phyloP scores from a whole-genome alignment of 2,113 vertebrate genomes.

The Lonchura striata region DNA sequence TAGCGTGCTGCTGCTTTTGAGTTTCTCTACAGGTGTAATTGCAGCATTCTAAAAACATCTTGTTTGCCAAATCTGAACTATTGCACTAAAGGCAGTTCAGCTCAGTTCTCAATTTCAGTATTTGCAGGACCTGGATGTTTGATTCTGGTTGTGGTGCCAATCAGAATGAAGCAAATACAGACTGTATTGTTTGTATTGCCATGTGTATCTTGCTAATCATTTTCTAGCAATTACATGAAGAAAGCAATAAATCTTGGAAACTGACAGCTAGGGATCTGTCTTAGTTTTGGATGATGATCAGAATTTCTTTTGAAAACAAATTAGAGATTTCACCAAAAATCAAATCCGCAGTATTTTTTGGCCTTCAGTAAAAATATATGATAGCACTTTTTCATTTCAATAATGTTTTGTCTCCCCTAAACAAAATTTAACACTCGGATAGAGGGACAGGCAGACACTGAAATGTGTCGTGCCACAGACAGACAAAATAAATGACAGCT shows the following conservation, averaged over 20 bases:
- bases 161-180: slow-evolving; percentile 10
- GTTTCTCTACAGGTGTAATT: background rate
- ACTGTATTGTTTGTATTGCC: background rate
- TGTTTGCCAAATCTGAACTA: background rate
- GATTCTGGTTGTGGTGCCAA: background rate
- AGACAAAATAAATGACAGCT: background rate
- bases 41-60: background rate
- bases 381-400: background rate
- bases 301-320: background rate
- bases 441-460: background rate
- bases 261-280: background rate
- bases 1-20: background rate
- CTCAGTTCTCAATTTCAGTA: background rate
- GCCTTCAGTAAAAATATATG: background rate
- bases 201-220: slow-evolving; percentile 7
- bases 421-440: background rate
- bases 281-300: slow-evolving; percentile 23
- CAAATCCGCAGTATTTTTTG: background rate
- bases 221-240: background rate
- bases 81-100: background rate
- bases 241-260: slow-evolving; percentile 29
- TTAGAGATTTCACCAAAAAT: background rate
- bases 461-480: background rate
- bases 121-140: background rate
- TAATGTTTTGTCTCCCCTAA: background rate